phyloP scores from a whole-genome alignment of 2,888 invertebrate genomes.

The Temnothorax rugatulus region DNA sequence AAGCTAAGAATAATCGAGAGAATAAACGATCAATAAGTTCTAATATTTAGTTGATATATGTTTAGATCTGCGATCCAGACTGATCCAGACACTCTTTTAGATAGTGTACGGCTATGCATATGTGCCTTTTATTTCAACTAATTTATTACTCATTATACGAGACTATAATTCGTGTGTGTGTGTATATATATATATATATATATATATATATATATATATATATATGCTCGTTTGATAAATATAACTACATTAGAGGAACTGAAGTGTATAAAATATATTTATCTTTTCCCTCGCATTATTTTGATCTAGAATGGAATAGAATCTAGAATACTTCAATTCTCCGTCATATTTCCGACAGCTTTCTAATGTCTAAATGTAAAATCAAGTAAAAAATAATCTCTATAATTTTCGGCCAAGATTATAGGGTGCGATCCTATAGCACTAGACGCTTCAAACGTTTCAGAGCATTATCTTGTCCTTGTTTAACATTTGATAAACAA shows the following conservation, averaged over 20 bases:
- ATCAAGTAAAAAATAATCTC: not conserved
- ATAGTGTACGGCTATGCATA: no score
- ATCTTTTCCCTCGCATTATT: not conserved
- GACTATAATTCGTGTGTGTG: not conserved
- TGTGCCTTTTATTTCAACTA: not conserved
- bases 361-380: not conserved
- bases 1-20: not conserved
- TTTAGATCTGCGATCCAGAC: not conserved
- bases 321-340: not conserved
- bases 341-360: not conserved
- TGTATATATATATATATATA: no score
- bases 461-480: no score
- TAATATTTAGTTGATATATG: not conserved
- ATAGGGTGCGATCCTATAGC: not conserved
- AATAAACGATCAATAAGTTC: not conserved
- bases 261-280: not conserved
- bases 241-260: not conserved
- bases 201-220: not conserved
- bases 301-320: not conserved
- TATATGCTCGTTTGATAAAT: not conserved
- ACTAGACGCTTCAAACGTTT: no score
- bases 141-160: slow-evolving; percentile 4
- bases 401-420: not conserved
- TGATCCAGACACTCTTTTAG: not conserved
- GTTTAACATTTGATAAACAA: no score